These are phyloP conservation scores for Hydra vulgaris DNA, from an alignment of 30 jellyfish, hydroid and myxozoan genomes.

Conservation along the genomic window DNA sequence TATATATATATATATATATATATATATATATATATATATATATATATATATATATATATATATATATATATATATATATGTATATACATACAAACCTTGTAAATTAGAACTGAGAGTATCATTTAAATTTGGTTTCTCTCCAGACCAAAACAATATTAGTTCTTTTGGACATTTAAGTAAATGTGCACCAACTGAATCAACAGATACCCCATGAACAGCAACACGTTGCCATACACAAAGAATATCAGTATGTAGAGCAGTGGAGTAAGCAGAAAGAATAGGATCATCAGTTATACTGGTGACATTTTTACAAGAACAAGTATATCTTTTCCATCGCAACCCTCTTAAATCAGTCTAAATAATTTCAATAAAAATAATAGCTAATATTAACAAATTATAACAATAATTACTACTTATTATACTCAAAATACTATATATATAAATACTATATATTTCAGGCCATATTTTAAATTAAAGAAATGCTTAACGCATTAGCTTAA, in stretches of 20 bases:
- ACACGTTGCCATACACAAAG: slow-evolving; percentile 73
- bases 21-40: too few species aligned
- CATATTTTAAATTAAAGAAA: too few species aligned
- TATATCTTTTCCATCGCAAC: slow-evolving; percentile 76
- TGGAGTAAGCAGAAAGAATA: slow-evolving; percentile 60
- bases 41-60: too few species aligned
- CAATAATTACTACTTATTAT: neutral
- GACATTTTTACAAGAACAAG: slow-evolving; percentile 24
- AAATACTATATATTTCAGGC: too few species aligned
- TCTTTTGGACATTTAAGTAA: slow-evolving; percentile 52
- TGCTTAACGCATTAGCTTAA: too few species aligned
- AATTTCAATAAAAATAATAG: neutral
- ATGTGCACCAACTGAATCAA: slow-evolving; percentile 27
- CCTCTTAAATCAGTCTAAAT: slow-evolving; percentile 80
- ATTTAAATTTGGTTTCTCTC: slow-evolving; percentile 75
- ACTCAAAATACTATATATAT: neutral
- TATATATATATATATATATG: too few species aligned
- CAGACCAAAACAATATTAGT: slow-evolving; percentile 81
- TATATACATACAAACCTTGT: too few species aligned
- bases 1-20: too few species aligned
- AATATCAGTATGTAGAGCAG: slow-evolving; percentile 55
- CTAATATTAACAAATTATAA: neutral
- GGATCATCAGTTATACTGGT: slow-evolving; percentile 68
- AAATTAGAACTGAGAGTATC: slow-evolving; percentile 30
- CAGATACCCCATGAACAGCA: slow-evolving; percentile 14